Evolutionary conservation across 1,140 invertebrate species (phyloP).

Genomic region (Heliothis virescens): DNA sequence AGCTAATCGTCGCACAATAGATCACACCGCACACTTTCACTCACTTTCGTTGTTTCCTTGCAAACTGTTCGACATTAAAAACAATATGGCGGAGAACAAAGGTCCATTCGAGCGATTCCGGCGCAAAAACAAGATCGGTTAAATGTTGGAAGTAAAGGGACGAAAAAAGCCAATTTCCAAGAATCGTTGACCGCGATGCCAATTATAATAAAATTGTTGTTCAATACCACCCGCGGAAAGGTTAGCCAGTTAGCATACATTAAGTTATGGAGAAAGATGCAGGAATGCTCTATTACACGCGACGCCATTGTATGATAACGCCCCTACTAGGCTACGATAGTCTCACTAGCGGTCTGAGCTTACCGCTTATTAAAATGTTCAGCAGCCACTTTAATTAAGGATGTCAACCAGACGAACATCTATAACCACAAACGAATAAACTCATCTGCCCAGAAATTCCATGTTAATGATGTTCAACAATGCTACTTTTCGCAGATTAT

Average conservation of each 20-base stretch:
- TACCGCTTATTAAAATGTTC: constrained; percentile 3
- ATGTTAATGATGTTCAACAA: constrained; percentile 20
- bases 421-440: constrained; percentile 28
- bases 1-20: constrained; percentile 55
- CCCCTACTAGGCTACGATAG: not conserved
- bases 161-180: constrained; percentile 76
- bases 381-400: constrained; percentile 33
- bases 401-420: constrained; percentile 26
- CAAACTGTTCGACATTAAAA: constrained; percentile 68
- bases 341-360: not conserved
- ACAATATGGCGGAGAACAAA: constrained; percentile 81
- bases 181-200: constrained; percentile 79
- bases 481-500: constrained; percentile 37
- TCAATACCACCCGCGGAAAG: constrained; percentile 77
- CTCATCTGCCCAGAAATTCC: constrained; percentile 30
- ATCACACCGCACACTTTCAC: constrained; percentile 60
- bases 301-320: constrained; percentile 11
- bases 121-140: constrained; percentile 79
- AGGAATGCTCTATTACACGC: constrained; percentile 27
- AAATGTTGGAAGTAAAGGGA: constrained; percentile 75
- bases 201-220: constrained; percentile 83
- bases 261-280: constrained; percentile 52
- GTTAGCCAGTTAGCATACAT: constrained; percentile 71
- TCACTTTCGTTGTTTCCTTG: constrained; percentile 68
- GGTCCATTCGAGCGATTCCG: constrained; percentile 69